Percentiles rank a stretch among this genome's conserved stretches.
These are phyloP conservation scores for Zele albiditarsus DNA, from an alignment of 2,888 invertebrate species.

Conservation along the genomic window DNA sequence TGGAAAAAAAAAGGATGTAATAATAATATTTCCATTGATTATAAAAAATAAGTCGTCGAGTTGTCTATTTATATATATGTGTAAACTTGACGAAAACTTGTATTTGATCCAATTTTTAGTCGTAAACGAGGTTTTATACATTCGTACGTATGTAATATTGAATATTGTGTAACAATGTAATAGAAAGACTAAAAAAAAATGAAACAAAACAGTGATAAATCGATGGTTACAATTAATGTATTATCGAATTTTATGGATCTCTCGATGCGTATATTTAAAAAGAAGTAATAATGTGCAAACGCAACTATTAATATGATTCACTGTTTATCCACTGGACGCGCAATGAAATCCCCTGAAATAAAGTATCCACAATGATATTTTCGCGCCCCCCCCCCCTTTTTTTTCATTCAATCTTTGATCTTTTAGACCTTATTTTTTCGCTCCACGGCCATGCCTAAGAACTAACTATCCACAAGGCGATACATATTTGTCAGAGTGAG, in stretches of 20 bases:
- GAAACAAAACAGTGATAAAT: conserved; percentile 43
- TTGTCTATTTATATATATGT: conserved; percentile 8
- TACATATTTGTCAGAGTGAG: background rate
- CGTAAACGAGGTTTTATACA: conserved; percentile 70
- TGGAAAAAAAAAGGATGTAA: conserved; percentile 25
- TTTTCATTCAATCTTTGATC: conserved; percentile 13
- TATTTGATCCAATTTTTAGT: conserved; percentile 32
- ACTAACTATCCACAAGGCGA: background rate
- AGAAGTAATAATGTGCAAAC: conserved; percentile 24
- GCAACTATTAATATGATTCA: conserved; percentile 12
- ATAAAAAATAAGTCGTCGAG: conserved; percentile 21
- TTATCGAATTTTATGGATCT: conserved; percentile 41
- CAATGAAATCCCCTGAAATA: conserved; percentile 1
- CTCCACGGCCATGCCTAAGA: background rate
- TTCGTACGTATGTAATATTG: conserved; percentile 69
- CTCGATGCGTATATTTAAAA: conserved; percentile 25
- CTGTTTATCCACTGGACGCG: background rate
- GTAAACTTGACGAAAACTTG: conserved; percentile 29
- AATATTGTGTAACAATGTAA: conserved; percentile 66
- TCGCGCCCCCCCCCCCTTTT: conserved; percentile 14
- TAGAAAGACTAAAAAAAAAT: conserved; percentile 51
- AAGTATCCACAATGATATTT: conserved; percentile 15
- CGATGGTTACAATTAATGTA: conserved; percentile 37
- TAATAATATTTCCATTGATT: conserved; percentile 25
- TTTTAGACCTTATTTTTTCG: background rate